phyloP scores from a whole-genome alignment of 2,797 vertebrate genomes.

The Gobio occitaniae region DNA sequence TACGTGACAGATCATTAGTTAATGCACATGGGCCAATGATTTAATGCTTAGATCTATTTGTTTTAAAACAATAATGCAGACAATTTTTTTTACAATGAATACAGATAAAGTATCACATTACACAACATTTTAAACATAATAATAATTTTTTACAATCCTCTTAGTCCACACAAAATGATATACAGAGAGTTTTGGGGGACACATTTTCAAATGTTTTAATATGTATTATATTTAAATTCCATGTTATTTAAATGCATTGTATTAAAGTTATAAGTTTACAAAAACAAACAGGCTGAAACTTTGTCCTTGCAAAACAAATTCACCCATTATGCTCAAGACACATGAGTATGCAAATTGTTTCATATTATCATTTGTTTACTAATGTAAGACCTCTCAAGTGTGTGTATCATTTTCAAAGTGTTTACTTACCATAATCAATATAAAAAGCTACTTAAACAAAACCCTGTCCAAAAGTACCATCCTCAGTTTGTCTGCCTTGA shows the following conservation, averaged over 20 bases:
- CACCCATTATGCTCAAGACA: not conserved
- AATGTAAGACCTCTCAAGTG: not conserved
- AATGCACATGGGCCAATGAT: not conserved
- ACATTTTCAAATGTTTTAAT: not conserved
- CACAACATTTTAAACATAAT: not conserved
- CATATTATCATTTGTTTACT: not conserved
- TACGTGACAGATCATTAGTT: not conserved
- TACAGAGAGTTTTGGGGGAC: not conserved
- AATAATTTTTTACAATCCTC: not conserved
- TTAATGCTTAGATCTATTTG: not conserved
- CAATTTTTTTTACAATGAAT: not conserved
- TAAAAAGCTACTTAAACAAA: not conserved
- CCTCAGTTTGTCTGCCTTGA: not conserved
- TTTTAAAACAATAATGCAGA: not conserved
- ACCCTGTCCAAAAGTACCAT: conserved; percentile 3
- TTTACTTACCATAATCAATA: not conserved
- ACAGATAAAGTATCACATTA: not conserved
- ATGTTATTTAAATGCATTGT: not conserved
- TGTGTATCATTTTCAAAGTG: not conserved
- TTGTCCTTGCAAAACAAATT: not conserved
- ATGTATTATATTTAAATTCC: not conserved
- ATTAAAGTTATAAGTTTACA: not conserved
- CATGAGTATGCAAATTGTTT: not conserved
- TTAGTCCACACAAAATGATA: not conserved
- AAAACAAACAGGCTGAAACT: not conserved